A percentile compares a stretch with the other conserved stretches of the same genome.
phyloP scores from a whole-genome alignment of 2,888 invertebrate species.

The Trachelus iudaicus region DNA sequence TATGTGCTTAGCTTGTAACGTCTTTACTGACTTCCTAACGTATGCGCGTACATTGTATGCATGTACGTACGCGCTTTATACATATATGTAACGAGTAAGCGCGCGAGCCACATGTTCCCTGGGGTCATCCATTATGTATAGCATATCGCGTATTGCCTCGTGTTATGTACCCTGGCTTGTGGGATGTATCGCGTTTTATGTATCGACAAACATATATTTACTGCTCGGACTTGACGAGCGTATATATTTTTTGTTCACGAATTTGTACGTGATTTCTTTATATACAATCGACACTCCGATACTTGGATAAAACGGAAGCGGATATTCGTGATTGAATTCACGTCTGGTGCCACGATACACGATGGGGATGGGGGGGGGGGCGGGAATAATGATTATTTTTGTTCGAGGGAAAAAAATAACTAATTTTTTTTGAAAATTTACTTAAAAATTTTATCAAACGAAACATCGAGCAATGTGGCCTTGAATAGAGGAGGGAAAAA shows the following conservation, averaged over 20 bases:
- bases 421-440: too few species aligned
- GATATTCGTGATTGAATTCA: not conserved
- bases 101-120: not conserved
- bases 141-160: not conserved
- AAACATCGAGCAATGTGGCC: too few species aligned
- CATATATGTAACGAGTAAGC: not conserved
- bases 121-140: not conserved
- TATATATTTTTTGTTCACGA: not conserved
- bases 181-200: not conserved
- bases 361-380: fast-evolving
- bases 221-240: not conserved
- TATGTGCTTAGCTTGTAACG: not conserved
- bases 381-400: too few species aligned
- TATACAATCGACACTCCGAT: not conserved
- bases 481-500: too few species aligned
- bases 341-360: not conserved
- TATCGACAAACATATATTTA: not conserved
- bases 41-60: not conserved
- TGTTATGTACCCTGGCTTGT: not conserved
- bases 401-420: too few species aligned
- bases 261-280: not conserved
- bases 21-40: not conserved
- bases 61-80: not conserved
- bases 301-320: not conserved
- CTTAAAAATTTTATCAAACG: too few species aligned